A percentile compares a stretch with the other conserved stretches of the same genome.
Conservation (phyloP, 2,797 vertebrate species). For the Falco columbarius region DNA sequence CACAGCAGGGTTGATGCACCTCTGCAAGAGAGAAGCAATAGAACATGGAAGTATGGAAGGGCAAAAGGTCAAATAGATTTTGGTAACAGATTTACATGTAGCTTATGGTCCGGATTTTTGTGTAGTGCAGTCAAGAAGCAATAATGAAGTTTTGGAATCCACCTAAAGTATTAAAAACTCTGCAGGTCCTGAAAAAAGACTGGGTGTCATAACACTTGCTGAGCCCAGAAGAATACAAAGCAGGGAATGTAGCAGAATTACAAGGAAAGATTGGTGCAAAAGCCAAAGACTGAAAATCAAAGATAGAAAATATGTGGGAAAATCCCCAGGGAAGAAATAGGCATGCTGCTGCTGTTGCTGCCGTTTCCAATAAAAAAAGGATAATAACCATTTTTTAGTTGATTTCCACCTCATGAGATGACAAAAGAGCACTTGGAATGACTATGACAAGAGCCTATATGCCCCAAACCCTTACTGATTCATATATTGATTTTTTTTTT, state of each 20-base stretch:
- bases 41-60: not conserved
- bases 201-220: not conserved
- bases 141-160: not conserved
- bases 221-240: not conserved
- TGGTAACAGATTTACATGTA: not conserved
- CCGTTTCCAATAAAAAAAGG: not conserved
- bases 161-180: not conserved
- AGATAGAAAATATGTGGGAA: not conserved
- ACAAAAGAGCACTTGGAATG: constrained; percentile 5
- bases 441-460: not conserved
- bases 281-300: not conserved
- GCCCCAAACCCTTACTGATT: constrained; percentile 17
- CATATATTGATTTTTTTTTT: not conserved
- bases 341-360: not conserved
- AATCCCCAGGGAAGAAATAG: not conserved
- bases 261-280: not conserved
- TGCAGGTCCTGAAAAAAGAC: not conserved
- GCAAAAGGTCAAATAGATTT: not conserved
- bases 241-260: not conserved
- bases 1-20: not conserved
- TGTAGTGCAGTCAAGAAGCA: not conserved
- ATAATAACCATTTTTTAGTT: not conserved
- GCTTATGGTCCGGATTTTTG: not conserved
- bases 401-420: constrained; percentile 10
- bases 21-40: not conserved